phyloP scores from a whole-genome alignment of 1,140 invertebrate genomes.

The Drosophila chauvacae region DNA sequence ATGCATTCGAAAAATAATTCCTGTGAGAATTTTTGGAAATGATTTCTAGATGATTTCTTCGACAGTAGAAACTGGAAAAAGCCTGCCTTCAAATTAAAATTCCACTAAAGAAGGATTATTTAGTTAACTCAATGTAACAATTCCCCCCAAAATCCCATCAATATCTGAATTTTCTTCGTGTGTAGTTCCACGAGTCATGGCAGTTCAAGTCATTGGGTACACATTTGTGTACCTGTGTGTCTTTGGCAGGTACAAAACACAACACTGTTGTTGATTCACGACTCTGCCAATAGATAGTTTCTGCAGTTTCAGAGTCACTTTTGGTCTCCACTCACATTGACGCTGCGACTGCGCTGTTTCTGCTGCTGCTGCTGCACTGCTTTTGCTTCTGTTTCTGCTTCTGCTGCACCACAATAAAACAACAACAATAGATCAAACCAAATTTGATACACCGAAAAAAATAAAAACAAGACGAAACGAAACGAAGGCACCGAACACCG shows the following conservation, averaged over 20 bases:
- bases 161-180: background rate
- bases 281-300: slow-evolving; percentile 35
- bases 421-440: slow-evolving; percentile 40
- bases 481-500: slow-evolving; percentile 17
- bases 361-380: background rate
- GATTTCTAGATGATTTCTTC: background rate
- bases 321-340: slow-evolving; percentile 25
- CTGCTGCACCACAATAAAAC: slow-evolving; percentile 29
- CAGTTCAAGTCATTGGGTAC: slow-evolving; percentile 21
- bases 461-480: slow-evolving; percentile 2
- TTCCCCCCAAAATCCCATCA: background rate
- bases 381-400: background rate
- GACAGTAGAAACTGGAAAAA: background rate
- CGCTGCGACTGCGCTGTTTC: slow-evolving; percentile 22
- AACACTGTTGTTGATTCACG: slow-evolving; percentile 34
- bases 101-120: background rate
- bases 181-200: slow-evolving; percentile 5
- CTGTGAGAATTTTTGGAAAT: background rate
- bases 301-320: slow-evolving; percentile 34
- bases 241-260: slow-evolving; percentile 17
- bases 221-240: slow-evolving; percentile 30
- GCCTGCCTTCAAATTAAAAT: background rate
- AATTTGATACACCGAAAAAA: slow-evolving; percentile 53
- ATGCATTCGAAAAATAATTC: no score
- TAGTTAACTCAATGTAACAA: background rate